Conservation (phyloP, 30 jellyfish, hydroid and myxozoan species). For the Euphysa ruthae region DNA sequence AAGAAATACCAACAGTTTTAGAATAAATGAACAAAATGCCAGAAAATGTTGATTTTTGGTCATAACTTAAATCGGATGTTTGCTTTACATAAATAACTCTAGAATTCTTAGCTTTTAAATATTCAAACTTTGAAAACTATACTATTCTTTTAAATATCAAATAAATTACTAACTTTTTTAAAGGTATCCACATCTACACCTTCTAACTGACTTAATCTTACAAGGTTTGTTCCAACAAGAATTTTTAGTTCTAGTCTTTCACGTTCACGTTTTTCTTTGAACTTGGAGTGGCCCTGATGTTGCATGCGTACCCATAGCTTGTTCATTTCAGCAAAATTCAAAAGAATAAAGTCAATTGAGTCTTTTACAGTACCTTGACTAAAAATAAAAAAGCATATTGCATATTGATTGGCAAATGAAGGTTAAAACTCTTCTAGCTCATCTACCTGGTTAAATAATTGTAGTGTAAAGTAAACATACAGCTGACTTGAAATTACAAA, state of each 20-base stretch:
- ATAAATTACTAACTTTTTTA: conserved; percentile 41
- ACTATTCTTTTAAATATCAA: no score
- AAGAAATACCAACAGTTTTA: no score
- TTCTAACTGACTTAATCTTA: conserved; percentile 80
- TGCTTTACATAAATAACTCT: background rate
- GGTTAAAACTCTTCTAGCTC: no score
- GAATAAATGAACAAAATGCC: no score
- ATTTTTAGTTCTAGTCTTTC: conserved; percentile 88
- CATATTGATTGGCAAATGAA: no score
- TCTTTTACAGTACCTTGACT: conserved; percentile 83
- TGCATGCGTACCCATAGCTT: conserved; percentile 99
- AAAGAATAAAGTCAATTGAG: conserved; percentile 74
- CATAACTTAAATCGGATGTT: background rate
- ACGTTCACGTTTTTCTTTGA: conserved; percentile 78
- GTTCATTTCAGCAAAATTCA: conserved; percentile 96
- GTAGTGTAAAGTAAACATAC: no score
- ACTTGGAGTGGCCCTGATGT: conserved; percentile 86
- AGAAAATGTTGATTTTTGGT: no score
- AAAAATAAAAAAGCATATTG: background rate
- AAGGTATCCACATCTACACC: conserved; percentile 85
- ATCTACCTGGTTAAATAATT: no score
- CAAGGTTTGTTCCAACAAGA: conserved; percentile 89
- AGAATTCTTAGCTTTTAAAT: background rate
- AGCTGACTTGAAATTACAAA: no score
- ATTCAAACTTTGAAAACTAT: no score